Evolutionary conservation across 2,113 vertebrate genomes (phyloP).

Genomic region (Zosterops japonicus): DNA sequence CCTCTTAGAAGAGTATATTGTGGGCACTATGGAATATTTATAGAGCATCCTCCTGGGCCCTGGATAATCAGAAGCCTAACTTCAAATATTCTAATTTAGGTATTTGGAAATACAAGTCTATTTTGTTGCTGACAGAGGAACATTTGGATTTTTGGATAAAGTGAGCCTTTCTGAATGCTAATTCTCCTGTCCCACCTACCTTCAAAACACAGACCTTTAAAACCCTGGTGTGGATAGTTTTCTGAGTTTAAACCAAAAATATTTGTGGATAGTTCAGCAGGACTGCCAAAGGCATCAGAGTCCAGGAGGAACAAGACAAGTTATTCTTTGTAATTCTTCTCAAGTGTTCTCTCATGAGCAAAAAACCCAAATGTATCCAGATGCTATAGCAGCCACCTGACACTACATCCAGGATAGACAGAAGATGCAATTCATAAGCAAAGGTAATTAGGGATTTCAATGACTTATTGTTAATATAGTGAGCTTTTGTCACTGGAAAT

Average conservation of each 20-base stretch:
- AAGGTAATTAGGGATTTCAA: not conserved
- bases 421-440: not conserved
- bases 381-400: not conserved
- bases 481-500: not conserved
- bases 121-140: not conserved
- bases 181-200: not conserved
- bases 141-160: not conserved
- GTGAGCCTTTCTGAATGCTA: not conserved
- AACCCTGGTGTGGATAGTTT: not conserved
- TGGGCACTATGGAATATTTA: not conserved
- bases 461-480: not conserved
- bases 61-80: not conserved
- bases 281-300: not conserved
- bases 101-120: not conserved
- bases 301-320: not conserved
- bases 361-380: not conserved
- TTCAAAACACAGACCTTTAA: not conserved
- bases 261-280: not conserved
- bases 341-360: not conserved
- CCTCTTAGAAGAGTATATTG: not conserved
- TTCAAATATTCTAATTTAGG: not conserved
- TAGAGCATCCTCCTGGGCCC: not conserved
- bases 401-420: not conserved
- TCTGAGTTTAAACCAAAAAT: not conserved
- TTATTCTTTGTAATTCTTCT: not conserved